Conservation (phyloP, 1,140 invertebrate genomes). For the Drepana arcuata region DNA sequence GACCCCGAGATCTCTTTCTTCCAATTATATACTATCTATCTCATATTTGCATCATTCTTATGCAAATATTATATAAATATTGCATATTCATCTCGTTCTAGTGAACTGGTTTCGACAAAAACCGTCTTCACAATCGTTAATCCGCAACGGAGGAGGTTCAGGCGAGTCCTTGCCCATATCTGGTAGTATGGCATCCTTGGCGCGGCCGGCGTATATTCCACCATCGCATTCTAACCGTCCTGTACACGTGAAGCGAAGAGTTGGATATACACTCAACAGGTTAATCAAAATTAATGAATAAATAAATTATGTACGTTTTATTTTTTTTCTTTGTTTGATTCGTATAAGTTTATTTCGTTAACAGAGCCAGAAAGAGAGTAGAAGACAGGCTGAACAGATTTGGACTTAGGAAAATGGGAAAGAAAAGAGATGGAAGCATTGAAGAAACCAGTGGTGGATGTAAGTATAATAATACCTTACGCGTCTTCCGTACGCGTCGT, state of each 20-base stretch:
- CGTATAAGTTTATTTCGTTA: constrained; percentile 11
- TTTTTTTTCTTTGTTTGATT: too few species aligned
- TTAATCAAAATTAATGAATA: constrained; percentile 7
- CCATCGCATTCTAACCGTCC: constrained; percentile 12
- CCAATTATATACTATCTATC: too few species aligned
- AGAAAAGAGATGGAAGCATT: constrained; percentile 88
- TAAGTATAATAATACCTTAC: constrained; percentile 73
- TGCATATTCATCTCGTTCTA: constrained; percentile 8
- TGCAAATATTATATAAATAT: background rate
- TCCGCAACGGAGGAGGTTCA: constrained; percentile 46
- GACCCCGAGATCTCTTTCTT: too few species aligned
- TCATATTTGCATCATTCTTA: background rate
- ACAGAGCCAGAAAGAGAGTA: constrained; percentile 85
- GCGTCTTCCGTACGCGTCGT: too few species aligned
- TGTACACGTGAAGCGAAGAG: constrained; percentile 24
- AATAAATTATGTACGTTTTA: too few species aligned
- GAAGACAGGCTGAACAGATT: constrained; percentile 87
- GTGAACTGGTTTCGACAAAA: constrained; percentile 63
- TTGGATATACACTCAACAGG: constrained; percentile 44
- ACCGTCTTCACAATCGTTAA: constrained; percentile 26
- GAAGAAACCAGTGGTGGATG: constrained; percentile 86
- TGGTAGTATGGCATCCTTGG: constrained; percentile 51
- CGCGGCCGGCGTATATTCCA: constrained; percentile 21
- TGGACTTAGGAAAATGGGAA: constrained; percentile 80
- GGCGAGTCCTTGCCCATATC: constrained; percentile 56